A percentile compares a stretch with the other conserved stretches of the same genome.
Conservation (phyloP, 2,113 vertebrate species). For the Myotis yumanensis region DNA sequence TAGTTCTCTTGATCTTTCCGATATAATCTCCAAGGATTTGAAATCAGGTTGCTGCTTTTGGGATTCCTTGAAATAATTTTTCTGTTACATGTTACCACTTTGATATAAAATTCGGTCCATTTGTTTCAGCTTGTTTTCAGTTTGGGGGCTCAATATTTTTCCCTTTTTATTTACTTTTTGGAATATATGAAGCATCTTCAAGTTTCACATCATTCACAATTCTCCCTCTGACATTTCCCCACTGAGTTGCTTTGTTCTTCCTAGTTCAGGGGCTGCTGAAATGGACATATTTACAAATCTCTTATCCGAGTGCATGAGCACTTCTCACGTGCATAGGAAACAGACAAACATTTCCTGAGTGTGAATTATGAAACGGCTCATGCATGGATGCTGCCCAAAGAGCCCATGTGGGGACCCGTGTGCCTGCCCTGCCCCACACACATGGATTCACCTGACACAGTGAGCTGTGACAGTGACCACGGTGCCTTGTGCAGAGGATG, state of each 20-base stretch:
- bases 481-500: rapidly evolving
- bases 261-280: background rate
- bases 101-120: slow-evolving; percentile 13
- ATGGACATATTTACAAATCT: background rate
- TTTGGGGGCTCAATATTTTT: background rate
- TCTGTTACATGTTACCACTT: background rate
- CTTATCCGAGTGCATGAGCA: background rate
- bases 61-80: background rate
- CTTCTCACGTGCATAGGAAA: background rate
- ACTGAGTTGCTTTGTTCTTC: background rate
- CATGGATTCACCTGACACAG: rapidly evolving
- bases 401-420: too few relatives aligned
- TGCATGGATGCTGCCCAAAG: background rate
- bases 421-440: rapidly evolving
- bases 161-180: background rate
- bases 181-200: background rate
- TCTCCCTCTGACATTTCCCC: background rate
- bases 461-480: rapidly evolving
- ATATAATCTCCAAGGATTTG: background rate
- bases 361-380: background rate
- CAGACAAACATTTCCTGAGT: background rate
- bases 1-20: background rate
- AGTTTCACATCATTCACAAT: background rate
- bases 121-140: slow-evolving; percentile 31
- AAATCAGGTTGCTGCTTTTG: background rate